A percentile compares a stretch with the other conserved stretches of the same genome.
These are phyloP conservation scores for Protosalanx chinensis DNA, from an alignment of 2,797 vertebrate species.

Conservation along the genomic window DNA sequence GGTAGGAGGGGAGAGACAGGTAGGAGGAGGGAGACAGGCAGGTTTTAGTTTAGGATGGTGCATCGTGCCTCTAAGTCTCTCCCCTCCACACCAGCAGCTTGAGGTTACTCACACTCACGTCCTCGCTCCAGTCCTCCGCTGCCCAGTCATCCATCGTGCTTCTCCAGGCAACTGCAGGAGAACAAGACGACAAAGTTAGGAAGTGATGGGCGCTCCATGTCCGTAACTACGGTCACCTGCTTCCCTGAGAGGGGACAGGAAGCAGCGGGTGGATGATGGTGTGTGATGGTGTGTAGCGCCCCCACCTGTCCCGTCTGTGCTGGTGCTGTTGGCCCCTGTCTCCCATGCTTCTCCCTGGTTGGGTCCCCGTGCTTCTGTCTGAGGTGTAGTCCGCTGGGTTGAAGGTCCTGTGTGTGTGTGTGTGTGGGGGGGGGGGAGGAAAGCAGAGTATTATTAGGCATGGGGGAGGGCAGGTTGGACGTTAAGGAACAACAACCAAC, in stretches of 20 bases:
- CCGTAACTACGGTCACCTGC: too few species aligned
- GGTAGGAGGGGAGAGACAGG: neutral
- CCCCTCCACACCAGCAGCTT: neutral
- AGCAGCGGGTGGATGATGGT: neutral
- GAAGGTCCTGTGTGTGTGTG: constrained; percentile 78
- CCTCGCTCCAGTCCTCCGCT: constrained; percentile 94
- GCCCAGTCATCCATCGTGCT: constrained; percentile 91
- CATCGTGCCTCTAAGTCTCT: constrained; percentile 52
- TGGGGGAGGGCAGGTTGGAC: too few species aligned
- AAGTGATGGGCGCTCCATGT: neutral
- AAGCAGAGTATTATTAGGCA: too few species aligned
- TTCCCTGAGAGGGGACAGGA: too few species aligned
- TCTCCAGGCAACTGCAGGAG: constrained; percentile 80
- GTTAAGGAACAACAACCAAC: too few species aligned
- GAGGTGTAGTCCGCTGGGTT: constrained; percentile 93
- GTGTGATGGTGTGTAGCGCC: neutral
- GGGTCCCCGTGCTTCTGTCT: constrained; percentile 74
- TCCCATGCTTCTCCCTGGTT: constrained; percentile 85
- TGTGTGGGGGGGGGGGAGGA: neutral
- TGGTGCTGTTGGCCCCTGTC: constrained; percentile 72
- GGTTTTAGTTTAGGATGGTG: too few species aligned
- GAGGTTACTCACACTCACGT: constrained; percentile 77
- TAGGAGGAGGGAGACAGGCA: neutral
- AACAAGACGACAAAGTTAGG: neutral
- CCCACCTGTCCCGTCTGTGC: constrained; percentile 85